phyloP scores from a whole-genome alignment of 2,797 vertebrate genomes.

The Chrosomus eos region DNA sequence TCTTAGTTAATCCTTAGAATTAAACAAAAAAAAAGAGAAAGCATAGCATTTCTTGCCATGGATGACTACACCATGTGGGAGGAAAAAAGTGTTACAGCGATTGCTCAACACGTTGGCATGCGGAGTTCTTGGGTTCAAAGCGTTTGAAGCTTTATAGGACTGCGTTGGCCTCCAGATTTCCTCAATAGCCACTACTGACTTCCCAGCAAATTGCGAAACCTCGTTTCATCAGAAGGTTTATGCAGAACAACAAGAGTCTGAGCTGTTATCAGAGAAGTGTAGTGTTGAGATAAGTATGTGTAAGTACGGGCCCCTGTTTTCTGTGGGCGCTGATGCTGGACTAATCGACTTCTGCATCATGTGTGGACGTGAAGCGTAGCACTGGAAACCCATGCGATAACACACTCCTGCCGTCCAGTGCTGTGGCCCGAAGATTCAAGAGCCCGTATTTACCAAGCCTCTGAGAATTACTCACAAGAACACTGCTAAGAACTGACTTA shows the following conservation, averaged over 20 bases:
- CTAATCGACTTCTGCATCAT: slow-evolving; percentile 37
- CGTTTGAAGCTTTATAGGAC: slow-evolving; percentile 42
- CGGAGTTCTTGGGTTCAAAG: slow-evolving; percentile 50
- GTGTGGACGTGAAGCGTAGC: slow-evolving; percentile 36
- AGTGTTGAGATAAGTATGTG: slow-evolving; percentile 20
- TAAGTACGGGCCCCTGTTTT: not conserved
- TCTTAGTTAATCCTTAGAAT: not conserved
- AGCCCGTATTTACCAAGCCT: no score
- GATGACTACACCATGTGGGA: slow-evolving; percentile 37
- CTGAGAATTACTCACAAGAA: no score
- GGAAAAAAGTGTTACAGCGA: slow-evolving; percentile 38
- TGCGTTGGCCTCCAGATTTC: slow-evolving; percentile 29
- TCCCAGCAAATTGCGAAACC: slow-evolving; percentile 31
- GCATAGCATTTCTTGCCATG: slow-evolving; percentile 17
- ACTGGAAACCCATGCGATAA: slow-evolving; percentile 23
- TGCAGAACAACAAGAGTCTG: slow-evolving; percentile 48
- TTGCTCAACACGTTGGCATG: slow-evolving; percentile 54
- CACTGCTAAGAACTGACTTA: no score
- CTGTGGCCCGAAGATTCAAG: not conserved
- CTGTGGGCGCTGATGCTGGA: slow-evolving; percentile 17
- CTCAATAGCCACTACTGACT: slow-evolving; percentile 34
- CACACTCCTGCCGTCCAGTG: not conserved
- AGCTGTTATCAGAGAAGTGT: slow-evolving; percentile 44
- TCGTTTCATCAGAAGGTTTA: slow-evolving; percentile 21
- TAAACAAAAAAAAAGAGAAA: no score